These are phyloP conservation scores for Beroe ovata DNA, from an alignment of 37 sponge, comb jelly and placozoan species.

Conservation along the genomic window DNA sequence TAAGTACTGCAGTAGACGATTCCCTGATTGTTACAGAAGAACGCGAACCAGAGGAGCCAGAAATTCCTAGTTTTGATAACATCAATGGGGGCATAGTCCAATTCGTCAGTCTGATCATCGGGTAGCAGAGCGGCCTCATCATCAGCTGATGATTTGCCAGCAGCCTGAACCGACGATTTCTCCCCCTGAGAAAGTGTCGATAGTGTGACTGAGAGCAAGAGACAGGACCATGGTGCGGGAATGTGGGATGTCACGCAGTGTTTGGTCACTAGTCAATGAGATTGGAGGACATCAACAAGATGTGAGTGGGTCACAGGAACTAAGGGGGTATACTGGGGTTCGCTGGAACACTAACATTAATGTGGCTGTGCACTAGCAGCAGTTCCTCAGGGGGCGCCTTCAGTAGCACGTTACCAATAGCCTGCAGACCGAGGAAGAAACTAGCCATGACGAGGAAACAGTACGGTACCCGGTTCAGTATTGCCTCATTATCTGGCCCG, in stretches of 20 bases:
- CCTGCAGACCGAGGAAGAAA: slow-evolving; percentile 73
- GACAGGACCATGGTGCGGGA: no score
- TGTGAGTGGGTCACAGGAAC: no score
- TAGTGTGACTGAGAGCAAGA: no score
- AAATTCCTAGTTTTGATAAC: slow-evolving; percentile 74
- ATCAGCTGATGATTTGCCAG: neutral
- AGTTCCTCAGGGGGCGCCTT: slow-evolving; percentile 69
- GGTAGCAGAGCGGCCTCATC: neutral
- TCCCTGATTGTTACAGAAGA: slow-evolving; percentile 71
- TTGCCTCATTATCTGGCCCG: slow-evolving; percentile 68
- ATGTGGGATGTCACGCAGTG: no score
- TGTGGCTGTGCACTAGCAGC: neutral
- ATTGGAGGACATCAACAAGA: no score
- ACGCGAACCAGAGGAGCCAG: slow-evolving; percentile 81
- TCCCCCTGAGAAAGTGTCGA: no score
- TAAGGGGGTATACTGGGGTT: no score
- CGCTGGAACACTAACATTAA: neutral
- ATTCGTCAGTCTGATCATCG: neutral
- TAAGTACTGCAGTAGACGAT: slow-evolving; percentile 69
- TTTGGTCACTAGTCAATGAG: no score
- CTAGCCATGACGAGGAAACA: slow-evolving; percentile 79
- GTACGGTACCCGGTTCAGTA: slow-evolving; percentile 74
- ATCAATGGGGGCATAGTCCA: slow-evolving; percentile 70
- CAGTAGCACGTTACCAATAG: slow-evolving; percentile 75
- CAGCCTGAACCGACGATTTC: no score